Base-by-base conservation (phyloP, 2,888 invertebrate genomes). In the Philereme transversata region DNA sequence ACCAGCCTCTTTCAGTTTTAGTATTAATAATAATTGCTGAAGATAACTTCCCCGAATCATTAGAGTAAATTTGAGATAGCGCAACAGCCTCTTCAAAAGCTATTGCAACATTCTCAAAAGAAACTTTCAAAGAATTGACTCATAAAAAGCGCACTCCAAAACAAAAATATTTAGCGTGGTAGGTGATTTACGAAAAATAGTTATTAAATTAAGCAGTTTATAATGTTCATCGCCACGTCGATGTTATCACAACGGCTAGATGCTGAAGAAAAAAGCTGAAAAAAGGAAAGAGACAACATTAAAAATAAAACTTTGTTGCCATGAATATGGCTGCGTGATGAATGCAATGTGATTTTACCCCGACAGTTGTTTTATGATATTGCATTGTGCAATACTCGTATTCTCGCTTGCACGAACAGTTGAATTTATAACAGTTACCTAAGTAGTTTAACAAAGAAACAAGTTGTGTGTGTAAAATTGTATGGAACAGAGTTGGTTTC, bases 241-340 rank as follows among this genome's bases (percentile, higher is more conserved):
- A 22, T n/a, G 3, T 22, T 22, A 22, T 22, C 3, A 22, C 22
- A 22, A 22, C 22, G 22, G 1, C 22, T 22, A 22, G 22, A 22
- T 22, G 22, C 22, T 22, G 22, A 22, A 22, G 22, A 22, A 22
- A 22, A 22, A 22, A 22, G 22, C 22, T 22, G 22, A 22, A 22
- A 22, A 22, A 22, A 22, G 22, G 22, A 22, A 22, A 22, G 9
- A n/a, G 41, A 41, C 3, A n/a, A 41, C 8, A 41, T 9, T 41
- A 9, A 41, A 41, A 38, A 38, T 38, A 38, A 38, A 41, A 41
- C 47, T 9, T 47, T 46, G n/a, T n/a, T n/a, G n/a, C n/a, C n/a
- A n/a, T 22, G n/a, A 44, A 56, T 56, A 43, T 51, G 38, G 54
- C 51, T 44, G 36, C 36, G 44, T 56, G 59, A 59, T 51, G 60